A percentile compares a stretch with the other conserved stretches of the same genome.
These are phyloP conservation scores for Xylocampa areola DNA, from an alignment of 2,888 invertebrate genomes.

Conservation along the genomic window DNA sequence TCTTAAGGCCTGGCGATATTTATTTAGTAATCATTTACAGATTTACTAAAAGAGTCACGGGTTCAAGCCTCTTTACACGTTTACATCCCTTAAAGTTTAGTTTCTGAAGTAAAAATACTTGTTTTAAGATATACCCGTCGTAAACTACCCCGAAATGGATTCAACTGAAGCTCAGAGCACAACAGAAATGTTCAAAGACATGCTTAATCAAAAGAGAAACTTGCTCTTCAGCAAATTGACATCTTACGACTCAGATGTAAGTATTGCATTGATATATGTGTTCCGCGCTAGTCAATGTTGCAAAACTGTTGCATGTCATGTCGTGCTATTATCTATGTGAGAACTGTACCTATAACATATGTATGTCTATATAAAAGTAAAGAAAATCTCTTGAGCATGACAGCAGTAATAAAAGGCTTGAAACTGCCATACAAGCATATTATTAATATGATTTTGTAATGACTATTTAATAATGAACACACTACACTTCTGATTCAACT, in stretches of 20 bases:
- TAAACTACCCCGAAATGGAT: conserved; percentile 91
- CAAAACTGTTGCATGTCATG: conserved; percentile 73
- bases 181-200: conserved; percentile 97
- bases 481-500: too few species aligned
- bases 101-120: neutral
- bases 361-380: conserved; percentile 32
- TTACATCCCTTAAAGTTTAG: neutral
- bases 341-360: conserved; percentile 32
- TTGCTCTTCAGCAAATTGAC: conserved; percentile 95
- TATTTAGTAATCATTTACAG: too few species aligned
- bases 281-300: conserved; percentile 52
- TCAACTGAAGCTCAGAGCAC: conserved; percentile 93
- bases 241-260: conserved; percentile 97
- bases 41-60: too few species aligned
- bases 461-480: too few species aligned
- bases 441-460: conserved; percentile 10
- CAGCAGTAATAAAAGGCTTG: conserved; percentile 22
- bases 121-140: conserved; percentile 87
- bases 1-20: too few species aligned
- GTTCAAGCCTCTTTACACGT: too few species aligned
- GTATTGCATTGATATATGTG: conserved; percentile 71
- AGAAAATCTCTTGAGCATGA: conserved; percentile 61
- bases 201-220: conserved; percentile 97
- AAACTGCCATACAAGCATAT: neutral
- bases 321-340: conserved; percentile 38